Conservation (phyloP, 2,888 invertebrate species). For the Chymomyza caudatula region DNA sequence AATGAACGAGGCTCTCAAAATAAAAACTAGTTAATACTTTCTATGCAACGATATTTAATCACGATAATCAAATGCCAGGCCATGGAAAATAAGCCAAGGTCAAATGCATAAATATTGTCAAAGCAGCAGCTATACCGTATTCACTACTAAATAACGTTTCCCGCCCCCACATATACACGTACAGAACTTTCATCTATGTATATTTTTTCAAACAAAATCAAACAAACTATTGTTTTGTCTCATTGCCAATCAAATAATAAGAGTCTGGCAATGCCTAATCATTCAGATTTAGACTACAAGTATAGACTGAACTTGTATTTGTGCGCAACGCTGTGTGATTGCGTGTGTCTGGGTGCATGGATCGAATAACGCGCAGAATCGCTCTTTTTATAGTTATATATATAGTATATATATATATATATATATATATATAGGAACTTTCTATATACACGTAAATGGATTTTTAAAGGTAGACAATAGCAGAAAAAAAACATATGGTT, state of each 20-base stretch:
- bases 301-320: constrained; percentile 15
- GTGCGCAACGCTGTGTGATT: not conserved
- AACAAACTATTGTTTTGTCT: constrained; percentile 21
- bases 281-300: constrained; percentile 11
- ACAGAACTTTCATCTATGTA: not conserved
- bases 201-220: constrained; percentile 1
- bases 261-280: constrained; percentile 49
- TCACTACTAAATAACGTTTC: not conserved
- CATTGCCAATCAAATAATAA: constrained; percentile 64
- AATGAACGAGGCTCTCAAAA: too few species aligned
- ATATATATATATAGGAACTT: constrained; percentile 21
- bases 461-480: constrained; percentile 43
- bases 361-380: constrained; percentile 56
- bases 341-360: constrained; percentile 13
- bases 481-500: constrained; percentile 33
- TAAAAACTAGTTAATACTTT: too few species aligned
- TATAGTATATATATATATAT: constrained; percentile 7
- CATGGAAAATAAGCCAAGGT: not conserved
- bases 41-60: not conserved
- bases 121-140: not conserved
- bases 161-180: not conserved
- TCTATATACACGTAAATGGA: constrained; percentile 33
- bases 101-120: not conserved
- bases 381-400: constrained; percentile 44
- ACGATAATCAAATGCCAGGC: not conserved